These are phyloP conservation scores for Drosophila phalerata DNA, from an alignment of 2,888 invertebrate species.

Conservation along the genomic window DNA sequence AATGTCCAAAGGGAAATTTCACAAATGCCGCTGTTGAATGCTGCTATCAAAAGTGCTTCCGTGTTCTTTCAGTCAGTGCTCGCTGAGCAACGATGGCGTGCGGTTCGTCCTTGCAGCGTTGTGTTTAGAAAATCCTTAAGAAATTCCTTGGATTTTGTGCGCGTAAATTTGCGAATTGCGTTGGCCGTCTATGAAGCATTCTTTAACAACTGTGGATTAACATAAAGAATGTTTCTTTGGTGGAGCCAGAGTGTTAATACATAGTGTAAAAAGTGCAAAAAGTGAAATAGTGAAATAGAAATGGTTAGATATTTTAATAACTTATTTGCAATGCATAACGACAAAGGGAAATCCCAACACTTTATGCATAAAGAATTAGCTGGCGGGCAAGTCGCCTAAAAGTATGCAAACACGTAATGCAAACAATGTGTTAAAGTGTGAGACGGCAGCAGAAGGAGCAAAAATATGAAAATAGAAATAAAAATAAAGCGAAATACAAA, in stretches of 20 bases:
- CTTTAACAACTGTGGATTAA: slow-evolving; percentile 75
- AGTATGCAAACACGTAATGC: slow-evolving; percentile 43
- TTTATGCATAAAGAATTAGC: slow-evolving; percentile 70
- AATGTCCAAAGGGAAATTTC: slow-evolving; percentile 48
- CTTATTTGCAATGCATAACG: slow-evolving; percentile 61
- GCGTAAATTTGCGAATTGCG: slow-evolving; percentile 50
- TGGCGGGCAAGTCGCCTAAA: slow-evolving; percentile 36
- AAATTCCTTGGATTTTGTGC: slow-evolving; percentile 20
- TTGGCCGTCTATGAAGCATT: slow-evolving; percentile 54
- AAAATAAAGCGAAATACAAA: slow-evolving; percentile 37
- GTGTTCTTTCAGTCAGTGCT: slow-evolving; percentile 53
- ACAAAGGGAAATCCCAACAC: slow-evolving; percentile 35
- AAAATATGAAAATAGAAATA: slow-evolving; percentile 29
- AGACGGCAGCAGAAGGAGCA: slow-evolving; percentile 16
- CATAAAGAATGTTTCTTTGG: slow-evolving; percentile 64
- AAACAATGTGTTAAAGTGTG: slow-evolving; percentile 49
- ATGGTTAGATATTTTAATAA: slow-evolving; percentile 32
- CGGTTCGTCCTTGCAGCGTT: slow-evolving; percentile 50
- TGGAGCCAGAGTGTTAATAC: slow-evolving; percentile 15
- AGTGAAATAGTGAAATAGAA: slow-evolving; percentile 25
- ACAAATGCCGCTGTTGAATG: slow-evolving; percentile 47
- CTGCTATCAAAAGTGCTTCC: slow-evolving; percentile 11
- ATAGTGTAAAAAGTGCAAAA: slow-evolving; percentile 23
- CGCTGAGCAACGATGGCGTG: slow-evolving; percentile 60
- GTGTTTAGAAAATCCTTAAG: slow-evolving; percentile 4